Base-by-base conservation (phyloP, 2,797 vertebrate species). In the Morus bassanus region DNA sequence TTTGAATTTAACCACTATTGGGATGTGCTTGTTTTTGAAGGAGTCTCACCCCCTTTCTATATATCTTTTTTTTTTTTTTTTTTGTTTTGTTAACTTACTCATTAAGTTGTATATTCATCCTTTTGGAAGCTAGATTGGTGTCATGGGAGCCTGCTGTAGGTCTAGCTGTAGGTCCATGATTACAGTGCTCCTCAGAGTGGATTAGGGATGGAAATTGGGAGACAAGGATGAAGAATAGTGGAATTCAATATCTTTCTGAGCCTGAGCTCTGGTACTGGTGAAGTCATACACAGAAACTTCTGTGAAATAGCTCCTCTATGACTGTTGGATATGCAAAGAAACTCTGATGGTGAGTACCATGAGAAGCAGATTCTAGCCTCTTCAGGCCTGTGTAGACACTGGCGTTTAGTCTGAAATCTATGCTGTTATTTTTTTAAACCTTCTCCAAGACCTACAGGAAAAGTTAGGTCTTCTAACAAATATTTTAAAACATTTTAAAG, bases 371-470 rank as follows among this genome's bases (percentile, higher is more conserved):
- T 64, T 84, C 7, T 22, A 77, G 28, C 64, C 64, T 84, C 48
- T 65, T 75, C 35, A 79, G 61, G 51, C 43, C 54, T 57, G 7
- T 37, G 30, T 37, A 85, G 75, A 37, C 31, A 74, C 35, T 68
- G 54, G 75, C 85, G 72, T 86, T 96, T 91, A 94, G 83, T 87
- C 80, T 94, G 82, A 94, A 96, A 88, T 85, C 24, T 53, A 8
- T 68, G 57, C 39, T 83, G 53, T 12, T 90, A 53, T 76, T 80
- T 93, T 91, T 89, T 84, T 2, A 65, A 94, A 64, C 15, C 15
- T 19, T 64, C 72, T 94, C 85, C 95, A 95, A 97, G 96, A 85
- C 46, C 83, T 93, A 89, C 92, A 91, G 77, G 91, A 97, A 97
- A 95, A 93, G 41, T 74, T 72, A 87, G 69, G 80, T 88, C 94